These are phyloP conservation scores for Drosophila barbarae DNA, from an alignment of 2,888 invertebrate genomes.

Conservation along the genomic window DNA sequence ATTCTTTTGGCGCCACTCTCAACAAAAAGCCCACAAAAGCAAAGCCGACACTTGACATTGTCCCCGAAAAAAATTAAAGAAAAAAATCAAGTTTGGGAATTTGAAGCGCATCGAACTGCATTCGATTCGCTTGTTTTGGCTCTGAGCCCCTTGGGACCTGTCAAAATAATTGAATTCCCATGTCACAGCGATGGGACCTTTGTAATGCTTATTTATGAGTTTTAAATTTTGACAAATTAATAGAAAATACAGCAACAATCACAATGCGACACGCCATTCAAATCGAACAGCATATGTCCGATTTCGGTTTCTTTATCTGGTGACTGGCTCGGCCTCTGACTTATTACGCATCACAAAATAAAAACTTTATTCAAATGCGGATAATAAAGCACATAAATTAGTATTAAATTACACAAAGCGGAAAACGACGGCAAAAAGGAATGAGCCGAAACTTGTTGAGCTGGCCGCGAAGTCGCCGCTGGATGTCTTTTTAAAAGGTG, in stretches of 20 bases:
- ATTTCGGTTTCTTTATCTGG: conserved; percentile 16
- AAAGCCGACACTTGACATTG: conserved; percentile 55
- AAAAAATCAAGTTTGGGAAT: conserved; percentile 5
- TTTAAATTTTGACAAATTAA: conserved; percentile 66
- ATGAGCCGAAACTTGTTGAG: conserved; percentile 59
- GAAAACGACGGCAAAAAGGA: conserved; percentile 8
- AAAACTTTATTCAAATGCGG: conserved; percentile 62
- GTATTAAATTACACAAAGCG: conserved; percentile 69
- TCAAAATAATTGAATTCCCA: conserved; percentile 59
- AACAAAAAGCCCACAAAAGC: conserved; percentile 5
- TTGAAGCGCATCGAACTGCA: conserved; percentile 53
- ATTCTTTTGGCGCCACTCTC: conserved; percentile 28
- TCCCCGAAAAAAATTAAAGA: neutral
- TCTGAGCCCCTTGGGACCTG: conserved; percentile 44
- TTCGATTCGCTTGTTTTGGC: conserved; percentile 59
- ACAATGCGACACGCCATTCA: conserved; percentile 53
- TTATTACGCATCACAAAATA: conserved; percentile 36
- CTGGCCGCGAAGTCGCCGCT: conserved; percentile 42
- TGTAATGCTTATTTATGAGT: conserved; percentile 63
- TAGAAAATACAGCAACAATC: conserved; percentile 44
- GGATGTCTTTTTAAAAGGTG: conserved; percentile 56
- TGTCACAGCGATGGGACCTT: conserved; percentile 18
- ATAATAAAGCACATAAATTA: conserved; percentile 73
- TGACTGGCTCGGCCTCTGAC: conserved; percentile 15
- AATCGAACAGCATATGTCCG: conserved; percentile 45